Evolutionary conservation across 2,797 vertebrate genomes (phyloP).

Genomic region (Alectoris magna): DNA sequence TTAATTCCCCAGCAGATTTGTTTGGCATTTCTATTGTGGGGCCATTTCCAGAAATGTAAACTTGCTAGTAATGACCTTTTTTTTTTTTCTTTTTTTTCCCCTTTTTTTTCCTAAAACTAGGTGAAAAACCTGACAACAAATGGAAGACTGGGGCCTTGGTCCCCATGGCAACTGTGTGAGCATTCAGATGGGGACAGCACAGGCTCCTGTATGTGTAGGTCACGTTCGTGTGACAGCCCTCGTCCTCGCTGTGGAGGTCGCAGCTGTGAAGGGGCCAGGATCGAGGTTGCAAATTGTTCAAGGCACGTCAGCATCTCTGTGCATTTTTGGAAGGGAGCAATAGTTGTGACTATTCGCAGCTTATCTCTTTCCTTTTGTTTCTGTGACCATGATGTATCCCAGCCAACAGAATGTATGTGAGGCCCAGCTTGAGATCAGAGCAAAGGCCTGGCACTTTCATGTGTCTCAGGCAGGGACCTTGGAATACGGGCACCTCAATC

Average conservation of each 20-base stretch:
- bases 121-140: conserved; percentile 91
- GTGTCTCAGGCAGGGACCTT: neutral
- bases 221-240: conserved; percentile 91
- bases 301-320: conserved; percentile 79
- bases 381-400: neutral
- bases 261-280: conserved; percentile 88
- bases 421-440: neutral
- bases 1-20: conserved; percentile 2
- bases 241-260: conserved; percentile 90
- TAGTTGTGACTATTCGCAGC: neutral
- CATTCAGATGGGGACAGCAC: conserved; percentile 91
- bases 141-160: conserved; percentile 91
- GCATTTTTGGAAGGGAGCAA: neutral
- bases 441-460: neutral
- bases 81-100: neutral
- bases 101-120: conserved; percentile 73
- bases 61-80: conserved; percentile 37
- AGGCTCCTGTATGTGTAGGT: conserved; percentile 92
- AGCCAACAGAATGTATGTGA: neutral
- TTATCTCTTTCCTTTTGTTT: neutral
- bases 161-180: conserved; percentile 93
- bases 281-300: conserved; percentile 96
- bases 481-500: neutral
- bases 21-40: conserved; percentile 36
- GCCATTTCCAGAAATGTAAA: conserved; percentile 49